A percentile compares a stretch with the other conserved stretches of the same genome.
phyloP scores from a whole-genome alignment of 2,797 vertebrate species.

The Hirundo rustica region DNA sequence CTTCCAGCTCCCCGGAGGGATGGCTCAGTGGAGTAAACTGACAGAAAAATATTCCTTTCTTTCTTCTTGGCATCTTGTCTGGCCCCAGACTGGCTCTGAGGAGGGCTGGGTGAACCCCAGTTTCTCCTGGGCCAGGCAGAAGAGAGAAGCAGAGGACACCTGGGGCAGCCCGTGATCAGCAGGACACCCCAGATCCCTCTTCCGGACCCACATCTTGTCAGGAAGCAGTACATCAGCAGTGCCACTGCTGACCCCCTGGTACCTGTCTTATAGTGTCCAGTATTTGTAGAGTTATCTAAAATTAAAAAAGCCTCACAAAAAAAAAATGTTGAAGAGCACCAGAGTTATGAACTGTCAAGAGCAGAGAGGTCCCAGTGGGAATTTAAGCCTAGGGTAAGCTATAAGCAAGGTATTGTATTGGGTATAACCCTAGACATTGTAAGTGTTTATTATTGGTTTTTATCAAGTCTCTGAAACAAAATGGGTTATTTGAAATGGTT shows the following conservation, averaged over 20 bases:
- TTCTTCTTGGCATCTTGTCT: not conserved
- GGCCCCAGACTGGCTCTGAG: accelerated
- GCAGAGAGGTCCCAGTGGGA: not conserved
- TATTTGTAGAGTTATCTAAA: not conserved
- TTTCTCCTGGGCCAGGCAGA: not conserved
- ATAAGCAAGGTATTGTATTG: not conserved
- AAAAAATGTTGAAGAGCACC: not conserved
- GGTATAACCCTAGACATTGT: not conserved
- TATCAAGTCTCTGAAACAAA: not conserved
- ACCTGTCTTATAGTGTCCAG: not conserved
- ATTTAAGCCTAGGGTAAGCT: not conserved
- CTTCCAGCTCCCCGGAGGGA: accelerated
- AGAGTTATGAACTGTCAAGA: not conserved
- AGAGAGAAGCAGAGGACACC: accelerated
- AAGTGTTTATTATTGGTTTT: not conserved
- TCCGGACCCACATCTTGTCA: not conserved
- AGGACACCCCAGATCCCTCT: accelerated
- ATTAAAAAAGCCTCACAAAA: not conserved
- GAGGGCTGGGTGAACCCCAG: not conserved
- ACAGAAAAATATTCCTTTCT: not conserved
- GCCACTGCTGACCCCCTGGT: not conserved
- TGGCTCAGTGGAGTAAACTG: not conserved
- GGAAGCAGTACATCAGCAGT: not conserved
- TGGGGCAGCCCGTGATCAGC: accelerated
- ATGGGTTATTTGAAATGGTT: not conserved